Evolutionary conservation across 2,888 invertebrate species (phyloP), one percentile per base, ranked within the genome.

Genomic region (Pammene aurita): DNA sequence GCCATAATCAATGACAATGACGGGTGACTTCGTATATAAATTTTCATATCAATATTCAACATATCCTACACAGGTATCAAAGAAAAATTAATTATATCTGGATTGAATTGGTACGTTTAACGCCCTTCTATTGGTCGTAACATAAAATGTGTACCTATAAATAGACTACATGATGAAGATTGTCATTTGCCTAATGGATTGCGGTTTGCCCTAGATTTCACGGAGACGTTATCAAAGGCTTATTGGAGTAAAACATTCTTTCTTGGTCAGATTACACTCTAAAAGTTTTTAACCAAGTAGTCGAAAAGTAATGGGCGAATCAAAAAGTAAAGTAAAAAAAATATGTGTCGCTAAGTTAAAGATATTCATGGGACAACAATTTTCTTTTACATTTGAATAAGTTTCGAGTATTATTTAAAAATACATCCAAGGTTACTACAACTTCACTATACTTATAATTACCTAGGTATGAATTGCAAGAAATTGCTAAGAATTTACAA

Each of bases 101-200:
- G n/a, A 54, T 34, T 54, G 52, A 34, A 54, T 16, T 4, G 9
- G n/a, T n/a, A 54, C n/a, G 52, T 34, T 4, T 18, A 18, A 50
- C 26, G 11, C 18, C 34, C 10, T 7, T 26, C 2, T 5, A 7
- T 9, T 50, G 10, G 18, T n/a, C 6, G 57, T 13, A 44, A 58
- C n/a, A 7, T 44, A 58, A 44, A 26, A 34, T 58, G 44, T 18
- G 34, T 48, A 16, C 60, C 18, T 41, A 57, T 54, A 44, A 58
- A 58, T 58, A 57, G 16, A 18, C 18, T 16, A 6, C 18, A 5
- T 44, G 57, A 58, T 58, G 57, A 58, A 44, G 26, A 42, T 42
- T 58, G 60, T 61, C 46, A 61, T 61, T 61, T 48, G 35, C 9
- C 48, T 61, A 61, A 61, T 61, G 48, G 60, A 35, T 2, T 61